Conservation (phyloP, 2,113 vertebrate species). For the Caretta caretta region DNA sequence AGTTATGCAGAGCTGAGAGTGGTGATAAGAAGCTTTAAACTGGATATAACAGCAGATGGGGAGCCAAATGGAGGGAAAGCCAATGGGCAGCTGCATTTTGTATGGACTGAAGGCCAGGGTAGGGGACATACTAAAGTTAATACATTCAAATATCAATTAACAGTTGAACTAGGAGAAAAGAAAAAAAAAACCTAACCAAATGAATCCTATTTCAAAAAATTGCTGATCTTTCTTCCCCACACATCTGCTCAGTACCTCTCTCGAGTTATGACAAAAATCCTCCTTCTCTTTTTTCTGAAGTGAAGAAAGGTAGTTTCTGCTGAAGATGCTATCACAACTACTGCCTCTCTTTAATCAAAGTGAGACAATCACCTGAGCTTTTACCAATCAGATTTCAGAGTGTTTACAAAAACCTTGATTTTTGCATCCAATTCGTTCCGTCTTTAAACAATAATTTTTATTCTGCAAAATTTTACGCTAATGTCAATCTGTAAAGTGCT, state of each 20-base stretch:
- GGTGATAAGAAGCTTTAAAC: neutral
- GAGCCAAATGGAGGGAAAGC: neutral
- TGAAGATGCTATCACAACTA: slow-evolving; percentile 33
- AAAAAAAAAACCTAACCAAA: slow-evolving; percentile 7
- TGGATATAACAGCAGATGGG: neutral
- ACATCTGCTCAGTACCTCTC: neutral
- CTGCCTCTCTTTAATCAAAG: slow-evolving; percentile 59
- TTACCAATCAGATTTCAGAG: slow-evolving; percentile 62
- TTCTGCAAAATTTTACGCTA: slow-evolving; percentile 52
- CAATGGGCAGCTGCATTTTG: slow-evolving; percentile 14
- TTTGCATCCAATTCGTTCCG: slow-evolving; percentile 50
- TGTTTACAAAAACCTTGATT: slow-evolving; percentile 66
- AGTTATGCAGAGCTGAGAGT: neutral
- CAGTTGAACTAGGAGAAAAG: neutral
- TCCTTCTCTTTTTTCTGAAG: slow-evolving; percentile 45
- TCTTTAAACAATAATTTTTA: slow-evolving; percentile 44
- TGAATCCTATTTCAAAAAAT: slow-evolving; percentile 1
- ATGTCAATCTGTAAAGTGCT: neutral
- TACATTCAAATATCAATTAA: slow-evolving; percentile 7
- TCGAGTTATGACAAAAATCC: slow-evolving; percentile 29
- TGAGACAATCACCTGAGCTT: slow-evolving; percentile 53
- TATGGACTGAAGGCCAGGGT: neutral
- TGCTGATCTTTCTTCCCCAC: neutral
- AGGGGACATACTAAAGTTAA: neutral
- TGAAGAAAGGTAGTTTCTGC: slow-evolving; percentile 44